Evolutionary conservation across 1,140 invertebrate genomes (phyloP), one percentile per base, ranked within the genome.

Genomic region (Drosophila fuyamai): DNA sequence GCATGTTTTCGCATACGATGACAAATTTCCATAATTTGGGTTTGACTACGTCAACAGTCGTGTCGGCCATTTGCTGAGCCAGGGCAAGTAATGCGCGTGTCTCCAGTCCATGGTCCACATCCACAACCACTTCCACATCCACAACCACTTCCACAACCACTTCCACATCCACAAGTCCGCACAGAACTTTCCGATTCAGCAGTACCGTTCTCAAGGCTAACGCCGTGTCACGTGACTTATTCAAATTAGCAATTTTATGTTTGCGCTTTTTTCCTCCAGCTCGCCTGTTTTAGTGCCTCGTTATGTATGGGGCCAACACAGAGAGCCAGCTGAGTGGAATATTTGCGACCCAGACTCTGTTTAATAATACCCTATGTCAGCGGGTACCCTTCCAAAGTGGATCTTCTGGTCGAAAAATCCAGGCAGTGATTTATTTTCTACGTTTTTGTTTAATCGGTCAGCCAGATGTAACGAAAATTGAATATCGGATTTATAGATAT

Each of bases 231-330:
- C 81, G 81, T 85, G 81, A 85, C 81, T 85, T 85, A 85, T 85
- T 86, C 82, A 85, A 85, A 85, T 85, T 85, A 85, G 82, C 79
- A 85, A 82, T 85, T 85, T 85, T 76, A 86, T 85, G 82, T 81
- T 85, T 81, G 81, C 81, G 79, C 81, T 84, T 84, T 83, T 57
- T 76, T 44, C 50, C 23, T 76, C 56, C 43, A 23, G 43, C 16
- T 51, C 46, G 46, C 46, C 12, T 29, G 46, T 16, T 53, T 53
- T 65, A 65, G 40, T 36, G 61, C 56, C 61, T 61, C 61, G 40
- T 65, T 65, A 60, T 63, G 13, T 48, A n/a, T 7, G 47, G 6
- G 1, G 43, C 14, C 18, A 18, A 18, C 18, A 18, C 18, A 18
- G 18, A 18, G 4, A 10, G 18, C 5, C 46, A 27, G 23, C 13